Evolutionary conservation across 2,888 invertebrate species (phyloP).

Genomic region (Dynastes grantii): DNA sequence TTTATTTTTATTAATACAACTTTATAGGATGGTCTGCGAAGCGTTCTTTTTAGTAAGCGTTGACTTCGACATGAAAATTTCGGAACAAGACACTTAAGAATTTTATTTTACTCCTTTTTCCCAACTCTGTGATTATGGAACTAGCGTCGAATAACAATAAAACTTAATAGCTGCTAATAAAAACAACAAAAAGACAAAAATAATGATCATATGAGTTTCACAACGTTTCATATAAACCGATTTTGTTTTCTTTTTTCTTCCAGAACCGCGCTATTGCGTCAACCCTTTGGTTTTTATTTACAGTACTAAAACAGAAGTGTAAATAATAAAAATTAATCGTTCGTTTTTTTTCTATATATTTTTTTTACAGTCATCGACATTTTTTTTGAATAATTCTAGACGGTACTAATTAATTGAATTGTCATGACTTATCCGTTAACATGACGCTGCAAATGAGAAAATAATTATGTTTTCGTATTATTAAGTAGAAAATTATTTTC

Average conservation of each 20-base stretch:
- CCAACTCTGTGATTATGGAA: neutral
- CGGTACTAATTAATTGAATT: neutral
- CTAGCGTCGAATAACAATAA: conserved; percentile 2
- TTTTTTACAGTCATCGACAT: neutral
- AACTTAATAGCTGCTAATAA: conserved; percentile 8
- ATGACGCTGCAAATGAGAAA: conserved; percentile 29
- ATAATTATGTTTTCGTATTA: conserved; percentile 27
- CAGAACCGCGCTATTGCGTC: neutral
- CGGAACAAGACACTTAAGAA: too few relatives aligned
- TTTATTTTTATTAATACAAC: too few relatives aligned
- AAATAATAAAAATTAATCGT: neutral
- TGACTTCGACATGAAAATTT: too few relatives aligned
- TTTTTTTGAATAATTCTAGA: neutral
- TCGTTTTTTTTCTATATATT: neutral
- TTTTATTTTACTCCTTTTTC: too few relatives aligned
- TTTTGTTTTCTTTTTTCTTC: neutral
- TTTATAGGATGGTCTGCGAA: too few relatives aligned
- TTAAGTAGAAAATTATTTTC: neutral
- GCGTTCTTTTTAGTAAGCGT: too few relatives aligned
- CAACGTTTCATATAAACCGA: neutral
- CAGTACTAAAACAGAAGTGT: too few relatives aligned
- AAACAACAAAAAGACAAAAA: neutral
- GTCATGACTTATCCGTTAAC: neutral
- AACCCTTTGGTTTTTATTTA: too few relatives aligned
- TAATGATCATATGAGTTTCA: neutral